phyloP scores from a whole-genome alignment of 2,113 vertebrate genomes.

The Ploceus nigricollis region DNA sequence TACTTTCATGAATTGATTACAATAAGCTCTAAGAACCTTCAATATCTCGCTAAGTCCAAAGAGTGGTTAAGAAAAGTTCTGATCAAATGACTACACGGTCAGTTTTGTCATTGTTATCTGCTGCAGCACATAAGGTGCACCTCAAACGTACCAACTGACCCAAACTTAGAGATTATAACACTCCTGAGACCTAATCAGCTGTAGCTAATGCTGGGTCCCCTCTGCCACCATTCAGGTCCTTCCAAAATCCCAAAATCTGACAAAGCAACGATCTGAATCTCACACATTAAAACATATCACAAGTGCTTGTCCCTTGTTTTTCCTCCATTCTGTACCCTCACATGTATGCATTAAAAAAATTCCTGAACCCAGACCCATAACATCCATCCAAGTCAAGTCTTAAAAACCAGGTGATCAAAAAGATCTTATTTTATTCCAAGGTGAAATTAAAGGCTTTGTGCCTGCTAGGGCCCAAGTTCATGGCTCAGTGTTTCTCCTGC shows the following conservation, averaged over 20 bases:
- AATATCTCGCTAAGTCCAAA: constrained; percentile 23
- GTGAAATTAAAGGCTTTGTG: background rate
- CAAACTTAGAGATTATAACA: background rate
- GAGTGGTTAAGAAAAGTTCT: background rate
- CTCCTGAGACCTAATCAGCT: background rate
- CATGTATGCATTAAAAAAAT: background rate
- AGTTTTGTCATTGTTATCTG: background rate
- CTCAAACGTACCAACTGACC: background rate
- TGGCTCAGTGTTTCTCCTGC: constrained; percentile 33
- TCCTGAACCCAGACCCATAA: background rate
- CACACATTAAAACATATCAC: background rate
- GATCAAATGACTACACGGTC: background rate
- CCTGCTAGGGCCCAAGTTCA: background rate
- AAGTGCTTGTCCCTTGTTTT: background rate
- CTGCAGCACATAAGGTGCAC: background rate
- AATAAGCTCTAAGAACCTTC: constrained; percentile 12
- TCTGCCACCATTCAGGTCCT: background rate
- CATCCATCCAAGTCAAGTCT: background rate
- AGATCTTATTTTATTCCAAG: background rate
- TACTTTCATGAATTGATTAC: constrained; percentile 47
- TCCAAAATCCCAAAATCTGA: background rate
- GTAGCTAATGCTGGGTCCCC: background rate
- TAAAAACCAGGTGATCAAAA: background rate
- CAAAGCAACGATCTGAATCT: background rate
- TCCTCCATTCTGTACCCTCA: background rate